These are phyloP conservation scores for Lysandra coridon DNA, from an alignment of 2,888 invertebrate genomes.

Conservation along the genomic window DNA sequence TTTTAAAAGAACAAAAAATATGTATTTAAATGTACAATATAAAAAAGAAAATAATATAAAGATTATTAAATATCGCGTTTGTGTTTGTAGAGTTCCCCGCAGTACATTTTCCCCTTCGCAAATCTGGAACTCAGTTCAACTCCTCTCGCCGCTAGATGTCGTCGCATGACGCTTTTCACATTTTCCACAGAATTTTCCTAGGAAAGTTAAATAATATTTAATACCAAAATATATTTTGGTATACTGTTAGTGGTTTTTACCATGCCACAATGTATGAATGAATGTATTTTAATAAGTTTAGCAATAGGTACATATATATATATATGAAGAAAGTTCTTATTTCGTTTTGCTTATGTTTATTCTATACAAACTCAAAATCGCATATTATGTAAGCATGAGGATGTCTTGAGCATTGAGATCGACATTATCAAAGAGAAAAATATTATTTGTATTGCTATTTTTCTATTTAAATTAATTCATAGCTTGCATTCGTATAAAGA, in stretches of 20 bases:
- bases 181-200: constrained; percentile 53
- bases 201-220: not conserved
- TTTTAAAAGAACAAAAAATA: not conserved
- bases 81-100: not conserved
- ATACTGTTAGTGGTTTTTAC: not conserved
- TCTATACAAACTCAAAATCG: too few relatives aligned
- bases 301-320: too few relatives aligned
- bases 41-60: not conserved
- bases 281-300: not conserved
- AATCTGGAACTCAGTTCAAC: constrained; percentile 39
- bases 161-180: constrained; percentile 54
- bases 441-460: too few relatives aligned
- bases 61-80: not conserved
- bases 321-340: too few relatives aligned
- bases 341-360: too few relatives aligned
- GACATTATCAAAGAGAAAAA: too few relatives aligned
- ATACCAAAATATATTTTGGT: not conserved
- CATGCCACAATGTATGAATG: not conserved
- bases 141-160: constrained; percentile 72
- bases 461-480: too few relatives aligned
- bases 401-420: too few relatives aligned
- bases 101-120: not conserved
- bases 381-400: too few relatives aligned
- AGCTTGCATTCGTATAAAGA: too few relatives aligned
- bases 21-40: not conserved